Evolutionary conservation across 2,888 invertebrate genomes (phyloP).

Genomic region (Ichneumoninae sp.): DNA sequence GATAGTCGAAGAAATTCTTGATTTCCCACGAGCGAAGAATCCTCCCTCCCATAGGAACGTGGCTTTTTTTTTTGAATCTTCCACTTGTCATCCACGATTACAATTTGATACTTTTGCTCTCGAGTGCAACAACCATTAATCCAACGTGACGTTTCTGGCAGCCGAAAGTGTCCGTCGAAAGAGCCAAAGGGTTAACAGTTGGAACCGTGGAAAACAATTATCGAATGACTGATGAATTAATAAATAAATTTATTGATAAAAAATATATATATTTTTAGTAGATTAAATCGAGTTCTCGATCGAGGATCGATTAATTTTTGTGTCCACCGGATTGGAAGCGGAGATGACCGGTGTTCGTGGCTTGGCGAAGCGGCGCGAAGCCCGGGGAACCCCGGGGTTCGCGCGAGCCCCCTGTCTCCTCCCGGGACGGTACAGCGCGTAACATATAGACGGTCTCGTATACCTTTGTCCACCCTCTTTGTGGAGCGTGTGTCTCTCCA

Average conservation of each 20-base stretch:
- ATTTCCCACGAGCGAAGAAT: slow-evolving; percentile 56
- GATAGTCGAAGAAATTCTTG: slow-evolving; percentile 43
- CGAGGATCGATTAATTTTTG: slow-evolving; percentile 29
- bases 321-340: background rate
- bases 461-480: slow-evolving; percentile 71
- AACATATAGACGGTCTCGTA: slow-evolving; percentile 43
- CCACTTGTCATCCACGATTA: background rate
- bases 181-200: background rate
- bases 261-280: background rate
- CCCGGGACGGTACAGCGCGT: slow-evolving; percentile 21
- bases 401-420: slow-evolving; percentile 38
- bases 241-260: background rate
- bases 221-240: background rate
- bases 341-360: slow-evolving; percentile 21
- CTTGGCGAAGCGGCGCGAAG: background rate
- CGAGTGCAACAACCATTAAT: slow-evolving; percentile 36
- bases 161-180: background rate
- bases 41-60: background rate
- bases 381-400: slow-evolving; percentile 43
- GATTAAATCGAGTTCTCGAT: slow-evolving; percentile 16
- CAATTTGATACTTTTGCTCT: slow-evolving; percentile 17
- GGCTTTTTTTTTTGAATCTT: slow-evolving; percentile 10
- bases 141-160: background rate
- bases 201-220: background rate
- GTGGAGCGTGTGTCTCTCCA: slow-evolving; percentile 59